These are phyloP conservation scores for Tryphoninae sp. DNA, from an alignment of 2,888 invertebrate species.

Conservation along the genomic window DNA sequence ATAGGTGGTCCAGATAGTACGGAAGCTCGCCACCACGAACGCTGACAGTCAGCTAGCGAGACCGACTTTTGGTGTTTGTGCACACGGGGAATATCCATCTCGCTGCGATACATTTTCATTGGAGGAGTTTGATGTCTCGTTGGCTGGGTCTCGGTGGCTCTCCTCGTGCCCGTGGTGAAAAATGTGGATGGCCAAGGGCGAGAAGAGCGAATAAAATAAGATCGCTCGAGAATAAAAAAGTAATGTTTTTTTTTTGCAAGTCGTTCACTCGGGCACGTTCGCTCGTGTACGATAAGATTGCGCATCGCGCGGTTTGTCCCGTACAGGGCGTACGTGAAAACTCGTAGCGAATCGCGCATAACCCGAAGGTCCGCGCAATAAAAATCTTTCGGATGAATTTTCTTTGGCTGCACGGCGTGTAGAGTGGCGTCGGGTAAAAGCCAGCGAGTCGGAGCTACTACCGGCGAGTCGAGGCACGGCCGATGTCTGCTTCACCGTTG, in stretches of 20 bases:
- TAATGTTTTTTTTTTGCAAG: constrained; percentile 34
- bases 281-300: constrained; percentile 60
- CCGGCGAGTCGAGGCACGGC: constrained; percentile 52
- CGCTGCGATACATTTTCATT: not conserved
- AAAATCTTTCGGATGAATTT: constrained; percentile 78
- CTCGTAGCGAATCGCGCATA: constrained; percentile 62
- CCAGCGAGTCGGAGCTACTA: constrained; percentile 54
- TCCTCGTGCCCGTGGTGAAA: not conserved
- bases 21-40: no score
- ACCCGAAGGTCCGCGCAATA: constrained; percentile 62
- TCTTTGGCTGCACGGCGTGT: constrained; percentile 76
- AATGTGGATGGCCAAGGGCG: not conserved
- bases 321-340: constrained; percentile 62
- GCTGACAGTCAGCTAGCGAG: no score
- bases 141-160: not conserved
- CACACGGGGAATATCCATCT: no score
- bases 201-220: not conserved
- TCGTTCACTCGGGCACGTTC: constrained; percentile 41
- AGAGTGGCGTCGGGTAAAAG: constrained; percentile 66
- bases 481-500: constrained; percentile 60
- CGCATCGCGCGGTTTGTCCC: constrained; percentile 20
- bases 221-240: not conserved
- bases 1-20: no score
- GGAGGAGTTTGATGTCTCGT: not conserved
- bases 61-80: no score